A percentile compares a stretch with the other conserved stretches of the same genome.
These are phyloP conservation scores for Tetheella fluctuosa DNA, from an alignment of 2,888 invertebrate genomes.

Conservation along the genomic window DNA sequence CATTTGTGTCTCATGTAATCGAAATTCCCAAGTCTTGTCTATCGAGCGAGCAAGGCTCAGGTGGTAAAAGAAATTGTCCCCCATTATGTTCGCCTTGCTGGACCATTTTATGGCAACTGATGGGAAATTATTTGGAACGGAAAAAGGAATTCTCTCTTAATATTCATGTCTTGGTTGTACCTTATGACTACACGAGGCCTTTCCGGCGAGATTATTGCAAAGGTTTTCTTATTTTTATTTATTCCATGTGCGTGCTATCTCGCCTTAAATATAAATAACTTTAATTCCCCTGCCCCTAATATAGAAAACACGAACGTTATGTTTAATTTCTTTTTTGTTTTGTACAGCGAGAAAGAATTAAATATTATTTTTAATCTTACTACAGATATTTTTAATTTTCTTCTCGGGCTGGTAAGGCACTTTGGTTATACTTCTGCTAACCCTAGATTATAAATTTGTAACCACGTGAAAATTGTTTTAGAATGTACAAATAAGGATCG, in stretches of 20 bases:
- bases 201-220: constrained; percentile 45
- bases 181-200: constrained; percentile 45
- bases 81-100: constrained; percentile 69
- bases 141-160: constrained; percentile 54
- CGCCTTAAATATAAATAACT: constrained; percentile 44
- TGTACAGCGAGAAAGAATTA: neutral
- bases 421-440: too few species aligned
- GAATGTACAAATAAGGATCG: too few species aligned
- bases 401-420: too few species aligned
- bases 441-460: too few species aligned
- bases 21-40: constrained; percentile 37
- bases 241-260: constrained; percentile 44
- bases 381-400: too few species aligned
- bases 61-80: constrained; percentile 74
- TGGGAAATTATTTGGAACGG: constrained; percentile 69
- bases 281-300: neutral
- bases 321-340: neutral
- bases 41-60: constrained; percentile 54
- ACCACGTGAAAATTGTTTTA: too few species aligned
- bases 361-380: too few species aligned
- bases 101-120: constrained; percentile 72
- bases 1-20: constrained; percentile 38
- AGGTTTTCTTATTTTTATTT: constrained; percentile 42
- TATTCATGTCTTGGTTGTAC: constrained; percentile 65
- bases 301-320: constrained; percentile 1